phyloP scores from a whole-genome alignment of 1,140 invertebrate species.

The Drosophila punjabiensis region DNA sequence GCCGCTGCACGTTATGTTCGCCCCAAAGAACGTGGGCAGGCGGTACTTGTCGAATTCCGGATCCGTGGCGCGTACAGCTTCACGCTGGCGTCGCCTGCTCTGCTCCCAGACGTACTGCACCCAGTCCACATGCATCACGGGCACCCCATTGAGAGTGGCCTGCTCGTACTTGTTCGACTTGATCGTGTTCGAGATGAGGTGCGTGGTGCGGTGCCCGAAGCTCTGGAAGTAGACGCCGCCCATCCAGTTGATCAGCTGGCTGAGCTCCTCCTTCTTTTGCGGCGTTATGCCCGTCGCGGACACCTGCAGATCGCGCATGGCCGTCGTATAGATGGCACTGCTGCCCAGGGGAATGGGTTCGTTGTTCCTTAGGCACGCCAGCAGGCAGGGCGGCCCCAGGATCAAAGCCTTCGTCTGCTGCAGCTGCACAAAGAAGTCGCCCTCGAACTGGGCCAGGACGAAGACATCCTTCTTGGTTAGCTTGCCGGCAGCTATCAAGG shows the following conservation, averaged over 20 bases:
- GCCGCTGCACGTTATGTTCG: constrained; percentile 92
- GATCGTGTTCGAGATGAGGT: constrained; percentile 92
- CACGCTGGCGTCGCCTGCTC: constrained; percentile 84
- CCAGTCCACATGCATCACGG: constrained; percentile 93
- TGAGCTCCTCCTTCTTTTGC: constrained; percentile 88
- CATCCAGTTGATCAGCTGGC: constrained; percentile 92
- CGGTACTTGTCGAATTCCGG: constrained; percentile 88
- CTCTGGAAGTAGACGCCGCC: constrained; percentile 91
- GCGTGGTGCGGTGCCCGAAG: constrained; percentile 91
- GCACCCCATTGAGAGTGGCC: constrained; percentile 90
- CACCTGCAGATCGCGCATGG: constrained; percentile 92
- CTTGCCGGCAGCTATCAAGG: constrained; percentile 77
- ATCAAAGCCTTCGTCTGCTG: constrained; percentile 89
- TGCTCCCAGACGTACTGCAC: constrained; percentile 92
- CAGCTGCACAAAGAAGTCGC: constrained; percentile 89
- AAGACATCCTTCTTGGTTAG: constrained; percentile 91
- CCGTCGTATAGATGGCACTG: constrained; percentile 92
- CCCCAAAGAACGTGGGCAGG: constrained; percentile 92
- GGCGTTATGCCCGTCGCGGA: constrained; percentile 90
- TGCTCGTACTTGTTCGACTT: constrained; percentile 92
- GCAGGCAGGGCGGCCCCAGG: constrained; percentile 92
- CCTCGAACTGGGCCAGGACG: constrained; percentile 90
- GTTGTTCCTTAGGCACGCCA: constrained; percentile 90
- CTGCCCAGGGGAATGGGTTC: constrained; percentile 91
- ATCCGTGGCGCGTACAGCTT: constrained; percentile 89